Evolutionary conservation across 2,888 invertebrate genomes (phyloP).

Genomic region (Drosophila bunnanda): DNA sequence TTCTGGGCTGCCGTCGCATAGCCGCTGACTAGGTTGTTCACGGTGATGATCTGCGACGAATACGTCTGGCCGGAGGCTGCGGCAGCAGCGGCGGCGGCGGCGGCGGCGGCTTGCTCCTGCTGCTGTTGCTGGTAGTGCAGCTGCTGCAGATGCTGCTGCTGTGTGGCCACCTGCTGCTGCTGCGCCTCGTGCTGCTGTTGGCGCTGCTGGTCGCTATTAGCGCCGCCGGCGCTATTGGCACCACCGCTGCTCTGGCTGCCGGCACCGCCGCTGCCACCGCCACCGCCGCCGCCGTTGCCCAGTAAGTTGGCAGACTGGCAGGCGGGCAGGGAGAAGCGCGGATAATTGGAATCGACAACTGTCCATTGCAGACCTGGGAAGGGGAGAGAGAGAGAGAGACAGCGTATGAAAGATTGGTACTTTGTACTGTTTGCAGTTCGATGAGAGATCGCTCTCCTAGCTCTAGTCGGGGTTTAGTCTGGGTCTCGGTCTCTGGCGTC

Average conservation of each 20-base stretch:
- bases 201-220: slow-evolving; percentile 68
- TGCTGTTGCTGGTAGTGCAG: slow-evolving; percentile 77
- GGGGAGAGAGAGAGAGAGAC: slow-evolving; percentile 85
- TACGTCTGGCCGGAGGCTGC: slow-evolving; percentile 80
- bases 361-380: slow-evolving; percentile 94
- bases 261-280: slow-evolving; percentile 80
- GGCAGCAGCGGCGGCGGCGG: slow-evolving; percentile 54
- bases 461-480: slow-evolving; percentile 29
- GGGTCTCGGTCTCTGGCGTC: slow-evolving; percentile 22
- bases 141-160: slow-evolving; percentile 73
- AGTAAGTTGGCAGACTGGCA: slow-evolving; percentile 86
- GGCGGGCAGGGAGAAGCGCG: slow-evolving; percentile 89
- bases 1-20: slow-evolving; percentile 85
- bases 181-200: slow-evolving; percentile 75
- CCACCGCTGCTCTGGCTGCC: slow-evolving; percentile 80
- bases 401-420: slow-evolving; percentile 80
- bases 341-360: slow-evolving; percentile 92
- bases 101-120: slow-evolving; percentile 73
- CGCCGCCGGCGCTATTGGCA: slow-evolving; percentile 77
- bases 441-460: slow-evolving; percentile 61
- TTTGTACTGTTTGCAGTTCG: slow-evolving; percentile 53
- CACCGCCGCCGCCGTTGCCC: slow-evolving; percentile 83
- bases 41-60: slow-evolving; percentile 85
- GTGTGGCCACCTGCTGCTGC: slow-evolving; percentile 78
- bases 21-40: slow-evolving; percentile 85